Conservation (phyloP, 1,140 invertebrate genomes). For the Ladona fulva region DNA sequence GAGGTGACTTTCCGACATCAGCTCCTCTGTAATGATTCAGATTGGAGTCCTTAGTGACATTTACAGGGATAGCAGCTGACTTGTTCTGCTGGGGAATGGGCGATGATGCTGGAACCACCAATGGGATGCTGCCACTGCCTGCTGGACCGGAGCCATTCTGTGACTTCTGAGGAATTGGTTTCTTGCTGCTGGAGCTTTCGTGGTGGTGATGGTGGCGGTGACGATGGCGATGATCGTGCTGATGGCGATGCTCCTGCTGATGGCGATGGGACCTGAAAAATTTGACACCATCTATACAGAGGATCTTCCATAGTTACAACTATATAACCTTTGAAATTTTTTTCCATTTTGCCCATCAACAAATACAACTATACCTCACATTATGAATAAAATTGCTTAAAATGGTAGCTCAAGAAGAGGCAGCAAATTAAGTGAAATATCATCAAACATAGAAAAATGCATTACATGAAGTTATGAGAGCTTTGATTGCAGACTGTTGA, state of each 20-base stretch:
- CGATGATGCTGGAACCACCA: conserved; percentile 17
- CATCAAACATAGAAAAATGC: no score
- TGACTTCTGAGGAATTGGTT: conserved; percentile 24
- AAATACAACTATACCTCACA: no score
- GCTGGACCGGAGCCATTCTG: conserved; percentile 32
- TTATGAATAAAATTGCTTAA: no score
- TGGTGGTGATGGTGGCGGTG: not conserved
- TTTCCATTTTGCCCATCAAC: no score
- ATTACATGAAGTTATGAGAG: no score
- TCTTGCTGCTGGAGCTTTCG: not conserved
- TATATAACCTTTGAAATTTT: no score
- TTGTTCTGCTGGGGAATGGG: conserved; percentile 37
- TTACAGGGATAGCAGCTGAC: conserved; percentile 27
- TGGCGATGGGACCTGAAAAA: not conserved
- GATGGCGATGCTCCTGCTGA: not conserved
- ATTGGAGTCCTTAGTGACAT: conserved; percentile 40
- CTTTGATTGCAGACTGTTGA: no score
- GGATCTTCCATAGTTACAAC: no score
- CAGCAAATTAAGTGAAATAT: no score
- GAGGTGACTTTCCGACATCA: conserved; percentile 32
- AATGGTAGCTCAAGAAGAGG: no score
- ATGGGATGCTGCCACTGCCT: not conserved
- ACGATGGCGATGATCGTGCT: not conserved
- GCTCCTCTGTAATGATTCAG: conserved; percentile 46
- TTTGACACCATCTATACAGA: no score